Base-by-base conservation (phyloP, 2,797 vertebrate species). In the Tapera naevia region DNA sequence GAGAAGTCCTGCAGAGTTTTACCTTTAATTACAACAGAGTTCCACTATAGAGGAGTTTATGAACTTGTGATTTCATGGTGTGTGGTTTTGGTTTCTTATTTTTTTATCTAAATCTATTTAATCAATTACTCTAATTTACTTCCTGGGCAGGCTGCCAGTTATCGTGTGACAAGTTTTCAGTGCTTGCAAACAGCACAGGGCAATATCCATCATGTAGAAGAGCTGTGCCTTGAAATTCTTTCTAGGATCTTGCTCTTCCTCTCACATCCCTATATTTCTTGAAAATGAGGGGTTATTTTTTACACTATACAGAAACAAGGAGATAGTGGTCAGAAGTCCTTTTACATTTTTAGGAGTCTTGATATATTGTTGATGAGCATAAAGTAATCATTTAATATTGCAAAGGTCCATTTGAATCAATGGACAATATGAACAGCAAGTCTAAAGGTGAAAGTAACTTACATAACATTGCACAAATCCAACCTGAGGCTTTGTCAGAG, bases 1-100 rank as follows among this genome's bases (percentile, higher is more conserved):
- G 24, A 78, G 57, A 71, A 50, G 43, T 67, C 69, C 72, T 53
- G 54, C 66, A 12, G 67, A 91, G 56, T 88, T 96, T 88, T 69
- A 54, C 65, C 72, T 96, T 96, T 93, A 89, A 86, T 97, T 97
- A 91, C 46, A 66, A 22, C 39, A 67, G 48, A 95, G 76, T 92
- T 96, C 73, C 91, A 80, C 84, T 46, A 14, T 54, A 61, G 54
- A 93, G 86, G 82, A 96, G 72, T 97, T 97, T 96, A 95, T 93
- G 91, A 80, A 87, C 88, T 90, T 89, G 56, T 61, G 73, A 90
- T 88, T 96, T 95, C 89, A 97, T 92, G 41, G 51, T 89, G 64
- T 57, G 19, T 94, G 45, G 17, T 64, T 96, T 92, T 85, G 80
- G 92, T 71, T 67, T 86, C 62, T 73, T 86, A 9, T 45, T 81